Evolutionary conservation across 2,113 vertebrate genomes (phyloP).

Genomic region (Grammomys dolichurus): DNA sequence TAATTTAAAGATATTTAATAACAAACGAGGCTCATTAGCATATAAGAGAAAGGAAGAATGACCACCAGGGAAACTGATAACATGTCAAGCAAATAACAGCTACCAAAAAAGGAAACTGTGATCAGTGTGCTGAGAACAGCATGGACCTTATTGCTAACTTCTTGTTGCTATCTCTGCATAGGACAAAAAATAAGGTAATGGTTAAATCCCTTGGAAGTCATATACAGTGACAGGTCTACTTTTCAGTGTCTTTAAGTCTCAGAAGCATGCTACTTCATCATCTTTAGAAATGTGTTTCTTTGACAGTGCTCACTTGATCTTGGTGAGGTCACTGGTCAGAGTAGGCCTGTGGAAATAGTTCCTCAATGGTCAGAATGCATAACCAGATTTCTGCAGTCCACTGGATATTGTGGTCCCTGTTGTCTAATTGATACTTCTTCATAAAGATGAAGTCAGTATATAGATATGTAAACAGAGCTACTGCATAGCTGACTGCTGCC

Average conservation of each 20-base stretch:
- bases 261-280: background rate
- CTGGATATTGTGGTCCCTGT: background rate
- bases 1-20: background rate
- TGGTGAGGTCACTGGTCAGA: background rate
- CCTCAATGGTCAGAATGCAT: background rate
- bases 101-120: background rate
- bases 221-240: background rate
- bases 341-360: background rate
- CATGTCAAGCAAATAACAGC: background rate
- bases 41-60: background rate
- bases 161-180: background rate
- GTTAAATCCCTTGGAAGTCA: background rate
- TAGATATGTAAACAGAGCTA: background rate
- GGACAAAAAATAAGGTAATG: background rate
- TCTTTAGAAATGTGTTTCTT: background rate
- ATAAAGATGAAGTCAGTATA: background rate
- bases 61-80: background rate
- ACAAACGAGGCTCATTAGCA: background rate
- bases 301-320: background rate
- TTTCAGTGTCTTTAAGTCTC: background rate
- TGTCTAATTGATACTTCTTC: background rate
- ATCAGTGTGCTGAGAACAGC: background rate
- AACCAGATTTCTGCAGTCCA: background rate
- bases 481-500: background rate
- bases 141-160: background rate